Base-by-base conservation (phyloP, 2,797 vertebrate genomes). In the Periparus ater region DNA sequence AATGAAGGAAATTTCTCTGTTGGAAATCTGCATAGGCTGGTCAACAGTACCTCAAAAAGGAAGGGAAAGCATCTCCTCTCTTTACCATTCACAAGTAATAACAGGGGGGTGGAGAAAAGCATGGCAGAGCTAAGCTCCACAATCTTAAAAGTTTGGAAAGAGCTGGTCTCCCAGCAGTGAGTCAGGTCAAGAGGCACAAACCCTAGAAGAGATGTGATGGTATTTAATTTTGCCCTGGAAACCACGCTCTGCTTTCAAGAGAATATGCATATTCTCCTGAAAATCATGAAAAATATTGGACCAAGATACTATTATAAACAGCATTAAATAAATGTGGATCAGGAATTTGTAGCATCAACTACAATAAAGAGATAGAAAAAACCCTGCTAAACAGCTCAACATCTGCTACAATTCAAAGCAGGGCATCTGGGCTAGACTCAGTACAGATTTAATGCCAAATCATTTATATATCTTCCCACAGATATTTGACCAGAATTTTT, bases 201-300 rank as follows among this genome's bases (percentile, higher is more conserved):
- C 32, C 36, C 34, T 47, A 36, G 26, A 76, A 73, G 19, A 45
- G 3, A 42, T 23, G 8, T 21, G 26, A 16, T 2, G 38, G 12
- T 38, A 38, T 70, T 66, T 60, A 42, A 19, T 42, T 73, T 57
- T 70, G 17, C n/a, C 73, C 44, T 79, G 45, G 19, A 81, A 81
- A 84, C 4, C 25, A 25, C 34, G 32, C 13, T 60, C 18, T 78
- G 36, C 20, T 71, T 72, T 68, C 34, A 55, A 63, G 13, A 62
- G 10, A 45, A 6, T 51, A 38, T 7, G 3, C 3, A 1, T 17
- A 68, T 21, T 4, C 21, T 54, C 3, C 1, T 10, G 0, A 79
- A 91, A 78, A 10, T 48, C 20, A 30, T 18, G 26, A n/a, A n/a
- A n/a, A n/a, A 12, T 25, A 29, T 3, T 57, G 55, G 32, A 34